Conservation (phyloP, 2,113 vertebrate genomes). For the Morone saxatilis region DNA sequence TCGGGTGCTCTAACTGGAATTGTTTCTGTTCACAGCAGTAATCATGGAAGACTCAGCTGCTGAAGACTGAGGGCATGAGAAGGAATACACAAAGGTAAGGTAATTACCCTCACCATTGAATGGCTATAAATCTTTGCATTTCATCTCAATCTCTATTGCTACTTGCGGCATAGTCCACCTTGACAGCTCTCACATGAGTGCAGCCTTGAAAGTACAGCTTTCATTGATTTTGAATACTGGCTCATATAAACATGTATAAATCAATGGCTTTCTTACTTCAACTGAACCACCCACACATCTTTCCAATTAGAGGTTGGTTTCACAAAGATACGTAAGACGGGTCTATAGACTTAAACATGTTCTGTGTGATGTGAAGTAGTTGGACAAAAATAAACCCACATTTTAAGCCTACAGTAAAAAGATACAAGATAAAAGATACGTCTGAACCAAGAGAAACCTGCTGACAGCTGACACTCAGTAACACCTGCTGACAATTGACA, state of each 20-base stretch:
- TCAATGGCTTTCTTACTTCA: not conserved
- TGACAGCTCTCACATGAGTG: not conserved
- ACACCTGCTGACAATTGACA: not conserved
- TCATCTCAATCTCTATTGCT: too few relatives aligned
- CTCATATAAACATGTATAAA: slow-evolving; percentile 31
- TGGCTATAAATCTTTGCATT: not conserved
- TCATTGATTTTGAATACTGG: slow-evolving; percentile 37
- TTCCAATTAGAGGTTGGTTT: slow-evolving; percentile 7
- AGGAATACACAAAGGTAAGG: slow-evolving; percentile 23
- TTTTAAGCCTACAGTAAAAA: not conserved
- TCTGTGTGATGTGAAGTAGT: not conserved
- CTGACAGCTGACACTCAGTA: not conserved
- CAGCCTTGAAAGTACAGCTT: slow-evolving; percentile 7
- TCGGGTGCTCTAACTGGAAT: not conserved
- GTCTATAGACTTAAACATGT: not conserved
- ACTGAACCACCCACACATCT: slow-evolving; percentile 24
- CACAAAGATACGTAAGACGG: not conserved
- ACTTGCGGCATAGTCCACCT: not conserved
- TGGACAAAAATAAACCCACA: not conserved
- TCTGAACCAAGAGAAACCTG: not conserved
- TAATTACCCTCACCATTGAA: not conserved
- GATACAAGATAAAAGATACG: not conserved
- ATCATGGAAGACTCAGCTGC: not conserved
- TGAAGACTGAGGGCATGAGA: not conserved
- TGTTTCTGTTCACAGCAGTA: slow-evolving; percentile 51